Base-by-base conservation (phyloP, 2,888 invertebrate genomes). In the Eumerus sabulonum region DNA sequence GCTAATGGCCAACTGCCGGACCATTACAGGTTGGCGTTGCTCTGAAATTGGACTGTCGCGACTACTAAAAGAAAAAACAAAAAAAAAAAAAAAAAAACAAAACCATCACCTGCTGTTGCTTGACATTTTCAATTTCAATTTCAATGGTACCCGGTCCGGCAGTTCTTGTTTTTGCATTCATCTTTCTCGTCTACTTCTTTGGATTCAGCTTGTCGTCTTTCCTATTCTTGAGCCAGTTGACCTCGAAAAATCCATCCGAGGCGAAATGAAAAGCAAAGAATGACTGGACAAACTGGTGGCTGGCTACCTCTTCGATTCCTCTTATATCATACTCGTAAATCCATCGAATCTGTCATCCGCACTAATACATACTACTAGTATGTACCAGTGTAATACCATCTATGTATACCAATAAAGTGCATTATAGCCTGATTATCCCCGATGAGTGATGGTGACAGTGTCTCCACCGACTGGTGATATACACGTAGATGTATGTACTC, bases 201-300 rank as follows among this genome's bases (percentile, higher is more conserved):
- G 36, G 36, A n/a, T 36, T 11, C 36, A 36, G 11, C 11, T n/a
- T 40, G 5, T 40, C 9, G 11, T n/a, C 40, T 40, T 40, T 40
- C n/a, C 27, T 27, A 27, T 40, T 40, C n/a, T 45, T 16, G 19
- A 9, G 51, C 16, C 48, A 16, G 14, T 17, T 12, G 18, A 48
- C 40, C 11, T 40, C 40, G 40, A n/a, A 40, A 40, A 40, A 40
- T 11, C n/a, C 40, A 40, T 40, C 40, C 11, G 40, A 11, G 40
- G 11, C 40, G 40, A 40, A n/a, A 40, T 11, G 42, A 42, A 42
- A 56, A 40, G 27, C 27, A 56, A 57, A 27, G n/a, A 35, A 19
- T 11, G 54, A 76, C 73, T 73, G 63, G 72, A 53, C 67, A 77
- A 67, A 72, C 72, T 48, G 63, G 64, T 71, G 76, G 45, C 16